phyloP scores from a whole-genome alignment of 1,140 invertebrate species.

The Dreissena rostriformis region DNA sequence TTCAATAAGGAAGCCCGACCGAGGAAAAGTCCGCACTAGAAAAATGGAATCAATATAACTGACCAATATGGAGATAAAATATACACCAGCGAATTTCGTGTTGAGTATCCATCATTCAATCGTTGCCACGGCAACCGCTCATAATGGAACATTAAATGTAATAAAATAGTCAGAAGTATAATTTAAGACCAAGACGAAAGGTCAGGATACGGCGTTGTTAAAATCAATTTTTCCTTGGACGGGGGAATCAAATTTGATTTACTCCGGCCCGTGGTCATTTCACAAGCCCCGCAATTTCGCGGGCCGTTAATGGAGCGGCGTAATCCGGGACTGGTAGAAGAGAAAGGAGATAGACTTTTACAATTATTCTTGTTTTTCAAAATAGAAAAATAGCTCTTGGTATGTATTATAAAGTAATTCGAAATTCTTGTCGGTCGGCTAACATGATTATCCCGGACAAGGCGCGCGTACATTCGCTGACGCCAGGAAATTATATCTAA shows the following conservation, averaged over 20 bases:
- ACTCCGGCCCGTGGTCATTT: constrained; percentile 29
- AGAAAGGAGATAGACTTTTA: constrained; percentile 44
- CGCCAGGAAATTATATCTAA: constrained; percentile 44
- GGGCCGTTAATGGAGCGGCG: constrained; percentile 28
- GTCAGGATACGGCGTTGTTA: constrained; percentile 32
- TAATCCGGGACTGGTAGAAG: neutral
- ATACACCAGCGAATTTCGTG: constrained; percentile 51
- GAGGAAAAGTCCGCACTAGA: constrained; percentile 35
- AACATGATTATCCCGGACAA: constrained; percentile 36
- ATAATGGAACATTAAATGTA: constrained; percentile 61
- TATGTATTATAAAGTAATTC: constrained; percentile 57
- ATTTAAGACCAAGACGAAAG: constrained; percentile 58
- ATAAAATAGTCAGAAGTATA: constrained; percentile 59
- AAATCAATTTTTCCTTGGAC: constrained; percentile 47
- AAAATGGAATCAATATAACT: constrained; percentile 58
- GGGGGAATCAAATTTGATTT: constrained; percentile 53
- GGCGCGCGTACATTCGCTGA: constrained; percentile 20
- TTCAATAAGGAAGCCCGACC: constrained; percentile 10
- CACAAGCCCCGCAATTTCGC: neutral
- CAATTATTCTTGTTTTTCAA: constrained; percentile 60
- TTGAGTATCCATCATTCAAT: constrained; percentile 55
- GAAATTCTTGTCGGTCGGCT: constrained; percentile 41
- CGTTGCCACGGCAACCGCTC: constrained; percentile 49
- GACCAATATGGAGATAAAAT: constrained; percentile 58
- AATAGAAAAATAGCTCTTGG: constrained; percentile 25